phyloP scores from a whole-genome alignment of 2,797 vertebrate species.

The Urophycis tenuis region DNA sequence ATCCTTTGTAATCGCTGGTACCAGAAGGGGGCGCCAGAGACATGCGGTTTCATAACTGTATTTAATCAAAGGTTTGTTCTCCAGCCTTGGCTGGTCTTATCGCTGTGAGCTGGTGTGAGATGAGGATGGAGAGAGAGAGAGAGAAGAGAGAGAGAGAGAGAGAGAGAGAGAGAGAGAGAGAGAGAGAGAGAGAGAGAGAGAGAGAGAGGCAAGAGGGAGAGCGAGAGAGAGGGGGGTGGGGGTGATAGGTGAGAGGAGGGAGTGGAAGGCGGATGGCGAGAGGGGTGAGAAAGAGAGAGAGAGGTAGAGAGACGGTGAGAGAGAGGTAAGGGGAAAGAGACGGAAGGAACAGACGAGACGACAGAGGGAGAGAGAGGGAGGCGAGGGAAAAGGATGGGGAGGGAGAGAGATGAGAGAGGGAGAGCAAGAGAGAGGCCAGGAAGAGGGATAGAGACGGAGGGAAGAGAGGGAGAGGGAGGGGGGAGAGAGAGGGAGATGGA shows the following conservation, averaged over 20 bases:
- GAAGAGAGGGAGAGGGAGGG: neutral
- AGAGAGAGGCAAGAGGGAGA: neutral
- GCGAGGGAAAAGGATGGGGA: no score
- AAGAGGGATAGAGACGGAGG: neutral
- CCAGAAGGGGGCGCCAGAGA: slow-evolving; percentile 1
- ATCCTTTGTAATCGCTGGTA: neutral
- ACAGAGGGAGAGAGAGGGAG: neutral
- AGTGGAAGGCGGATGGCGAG: neutral
- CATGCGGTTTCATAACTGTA: neutral
- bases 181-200: neutral
- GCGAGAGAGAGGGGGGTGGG: neutral
- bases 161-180: neutral
- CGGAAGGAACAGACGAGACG: neutral
- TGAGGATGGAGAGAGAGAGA: neutral
- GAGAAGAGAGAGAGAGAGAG: neutral
- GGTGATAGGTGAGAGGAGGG: no score
- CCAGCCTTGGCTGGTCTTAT: neutral
- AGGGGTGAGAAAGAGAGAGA: no score
- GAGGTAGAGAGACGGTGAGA: neutral
- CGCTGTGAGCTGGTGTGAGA: neutral
- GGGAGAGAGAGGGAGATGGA: neutral
- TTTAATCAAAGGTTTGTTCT: neutral
- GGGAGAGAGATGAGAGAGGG: no score
- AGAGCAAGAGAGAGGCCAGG: no score
- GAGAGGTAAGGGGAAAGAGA: slow-evolving; percentile 8